Conservation (phyloP, 2,888 invertebrate species). For the Plebejus melissa region DNA sequence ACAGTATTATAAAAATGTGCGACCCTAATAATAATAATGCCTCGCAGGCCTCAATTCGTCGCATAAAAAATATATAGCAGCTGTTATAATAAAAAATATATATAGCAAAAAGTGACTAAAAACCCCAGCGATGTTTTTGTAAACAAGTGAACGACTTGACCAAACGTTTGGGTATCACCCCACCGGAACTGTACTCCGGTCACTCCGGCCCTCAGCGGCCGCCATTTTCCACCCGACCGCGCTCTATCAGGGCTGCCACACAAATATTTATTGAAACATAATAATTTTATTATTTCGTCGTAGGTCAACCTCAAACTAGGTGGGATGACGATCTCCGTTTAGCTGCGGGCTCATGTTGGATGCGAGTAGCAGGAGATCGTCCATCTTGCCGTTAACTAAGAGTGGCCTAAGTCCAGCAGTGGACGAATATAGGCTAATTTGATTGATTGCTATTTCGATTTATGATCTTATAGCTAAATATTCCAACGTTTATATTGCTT, state of each 20-base stretch:
- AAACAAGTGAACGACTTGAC: conserved; percentile 38
- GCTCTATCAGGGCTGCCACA: conserved; percentile 35
- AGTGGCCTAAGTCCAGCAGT: too few species aligned
- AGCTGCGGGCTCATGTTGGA: too few species aligned
- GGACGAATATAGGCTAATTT: too few species aligned
- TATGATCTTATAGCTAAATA: not conserved
- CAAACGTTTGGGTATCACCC: conserved; percentile 52
- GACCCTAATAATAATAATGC: too few species aligned
- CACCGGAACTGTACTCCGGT: conserved; percentile 52
- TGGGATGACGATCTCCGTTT: too few species aligned
- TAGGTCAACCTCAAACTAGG: too few species aligned
- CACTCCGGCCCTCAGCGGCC: conserved; percentile 67
- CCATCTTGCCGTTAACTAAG: too few species aligned
- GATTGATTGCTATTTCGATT: not conserved
- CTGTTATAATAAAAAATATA: not conserved
- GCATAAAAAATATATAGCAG: not conserved
- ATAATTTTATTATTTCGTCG: too few species aligned
- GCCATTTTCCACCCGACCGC: conserved; percentile 70
- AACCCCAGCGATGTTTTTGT: not conserved
- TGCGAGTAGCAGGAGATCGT: too few species aligned
- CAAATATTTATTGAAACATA: not conserved
- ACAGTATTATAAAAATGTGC: too few species aligned
- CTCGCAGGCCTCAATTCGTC: not conserved
- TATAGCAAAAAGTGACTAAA: not conserved
- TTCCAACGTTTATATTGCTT: too few species aligned